Percentiles rank a stretch among this genome's conserved stretches.
Evolutionary conservation across 2,113 vertebrate genomes (phyloP).

Genomic region (Scomber colias): DNA sequence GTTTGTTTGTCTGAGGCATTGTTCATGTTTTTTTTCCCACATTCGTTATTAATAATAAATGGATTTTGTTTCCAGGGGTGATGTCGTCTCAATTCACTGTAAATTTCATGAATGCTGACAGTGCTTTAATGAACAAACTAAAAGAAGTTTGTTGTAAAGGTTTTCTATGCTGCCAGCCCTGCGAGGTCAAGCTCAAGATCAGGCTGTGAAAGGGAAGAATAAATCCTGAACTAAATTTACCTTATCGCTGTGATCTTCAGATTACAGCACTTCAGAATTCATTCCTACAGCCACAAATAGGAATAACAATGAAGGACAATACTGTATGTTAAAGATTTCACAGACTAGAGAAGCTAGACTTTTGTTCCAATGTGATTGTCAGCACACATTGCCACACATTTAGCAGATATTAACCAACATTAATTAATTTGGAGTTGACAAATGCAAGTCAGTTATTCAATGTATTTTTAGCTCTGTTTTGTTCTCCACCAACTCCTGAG

Average conservation of each 20-base stretch:
- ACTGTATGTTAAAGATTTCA: background rate
- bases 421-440: too few species aligned
- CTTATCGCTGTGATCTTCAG: background rate
- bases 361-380: too few species aligned
- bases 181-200: background rate
- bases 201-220: background rate
- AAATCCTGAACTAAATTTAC: background rate
- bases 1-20: background rate
- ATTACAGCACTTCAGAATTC: background rate
- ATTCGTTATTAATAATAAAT: slow-evolving; percentile 45
- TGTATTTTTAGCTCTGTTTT: too few species aligned
- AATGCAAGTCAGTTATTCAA: too few species aligned
- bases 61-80: slow-evolving; percentile 20
- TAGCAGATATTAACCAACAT: background rate
- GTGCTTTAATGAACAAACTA: background rate
- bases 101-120: slow-evolving; percentile 15
- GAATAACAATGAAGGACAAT: background rate
- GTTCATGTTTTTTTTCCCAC: slow-evolving; percentile 6
- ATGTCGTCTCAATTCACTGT: slow-evolving; percentile 26
- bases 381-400: background rate
- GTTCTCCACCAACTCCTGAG: too few species aligned
- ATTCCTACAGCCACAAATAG: background rate
- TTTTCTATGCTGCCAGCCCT: background rate
- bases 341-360: background rate
- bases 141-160: background rate